These are phyloP conservation scores for Loripinus fragilis DNA, from an alignment of 2,888 invertebrate species.

Conservation along the genomic window DNA sequence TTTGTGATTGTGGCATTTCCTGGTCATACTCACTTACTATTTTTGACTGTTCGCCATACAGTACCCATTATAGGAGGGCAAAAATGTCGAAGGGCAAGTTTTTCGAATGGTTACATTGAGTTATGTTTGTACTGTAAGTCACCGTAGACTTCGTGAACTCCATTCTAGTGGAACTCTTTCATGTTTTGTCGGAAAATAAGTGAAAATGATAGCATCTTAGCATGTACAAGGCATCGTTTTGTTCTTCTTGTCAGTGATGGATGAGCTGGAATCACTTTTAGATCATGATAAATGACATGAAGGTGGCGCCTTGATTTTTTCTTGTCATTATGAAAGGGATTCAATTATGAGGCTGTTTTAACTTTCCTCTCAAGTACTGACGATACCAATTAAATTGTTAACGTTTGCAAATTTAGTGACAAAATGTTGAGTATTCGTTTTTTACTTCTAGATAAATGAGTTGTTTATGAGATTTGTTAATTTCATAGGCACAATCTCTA, in stretches of 20 bases:
- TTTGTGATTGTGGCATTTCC: no score
- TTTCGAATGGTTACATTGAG: no score
- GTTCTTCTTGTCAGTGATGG: conserved; percentile 57
- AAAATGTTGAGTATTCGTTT: conserved; percentile 15
- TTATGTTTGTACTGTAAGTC: no score
- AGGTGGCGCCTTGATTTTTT: conserved; percentile 33
- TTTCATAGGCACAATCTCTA: not conserved
- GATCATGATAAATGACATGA: conserved; percentile 55
- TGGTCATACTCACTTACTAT: no score
- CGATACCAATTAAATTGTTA: conserved; percentile 52
- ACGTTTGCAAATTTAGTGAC: conserved; percentile 58
- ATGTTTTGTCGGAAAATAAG: conserved; percentile 39
- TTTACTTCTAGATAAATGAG: not conserved
- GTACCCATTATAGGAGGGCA: no score
- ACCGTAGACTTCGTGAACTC: no score
- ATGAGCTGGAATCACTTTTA: conserved; percentile 54
- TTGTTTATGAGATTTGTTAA: conserved; percentile 4
- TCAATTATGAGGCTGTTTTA: conserved; percentile 61
- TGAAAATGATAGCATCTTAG: conserved; percentile 59
- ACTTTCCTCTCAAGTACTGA: conserved; percentile 37
- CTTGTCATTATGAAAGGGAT: conserved; percentile 47
- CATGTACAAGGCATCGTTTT: conserved; percentile 53
- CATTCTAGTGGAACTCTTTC: not conserved
- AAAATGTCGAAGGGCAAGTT: no score
- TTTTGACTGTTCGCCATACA: no score